Evolutionary conservation across 2,113 vertebrate genomes (phyloP).

Genomic region (Pteropus alecto): DNA sequence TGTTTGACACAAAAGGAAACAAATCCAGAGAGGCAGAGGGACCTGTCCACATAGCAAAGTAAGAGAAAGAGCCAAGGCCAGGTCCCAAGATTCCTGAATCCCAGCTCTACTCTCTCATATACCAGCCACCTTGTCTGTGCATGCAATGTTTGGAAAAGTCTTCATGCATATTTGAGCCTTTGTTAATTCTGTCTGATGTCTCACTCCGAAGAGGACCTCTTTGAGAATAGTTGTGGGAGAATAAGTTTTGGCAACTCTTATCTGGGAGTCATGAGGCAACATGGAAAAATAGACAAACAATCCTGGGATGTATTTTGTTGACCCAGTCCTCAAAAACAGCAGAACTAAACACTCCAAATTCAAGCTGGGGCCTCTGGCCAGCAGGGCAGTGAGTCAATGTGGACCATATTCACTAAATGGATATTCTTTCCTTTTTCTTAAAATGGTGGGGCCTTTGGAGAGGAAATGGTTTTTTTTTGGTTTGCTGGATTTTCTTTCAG

Average conservation of each 20-base stretch:
- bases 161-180: not conserved
- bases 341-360: constrained; percentile 48
- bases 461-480: not conserved
- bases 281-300: constrained; percentile 42
- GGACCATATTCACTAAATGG: not conserved
- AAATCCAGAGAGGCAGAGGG: not conserved
- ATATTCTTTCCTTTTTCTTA: constrained; percentile 5
- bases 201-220: constrained; percentile 10
- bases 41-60: not conserved
- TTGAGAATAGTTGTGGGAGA: constrained; percentile 39
- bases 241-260: constrained; percentile 45
- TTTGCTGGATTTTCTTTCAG: constrained; percentile 34
- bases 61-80: not conserved
- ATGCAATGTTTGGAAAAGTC: not conserved
- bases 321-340: constrained; percentile 48
- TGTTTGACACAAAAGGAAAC: not conserved
- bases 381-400: constrained; percentile 38
- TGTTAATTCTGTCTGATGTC: constrained; percentile 30
- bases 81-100: not conserved
- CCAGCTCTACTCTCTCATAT: no score
- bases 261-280: constrained; percentile 50
- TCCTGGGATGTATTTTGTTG: constrained; percentile 54
- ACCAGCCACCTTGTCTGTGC: not conserved
- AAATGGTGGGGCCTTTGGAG: not conserved
- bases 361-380: constrained; percentile 41